Percentiles rank a stretch among this genome's conserved stretches.
Evolutionary conservation across 2,797 vertebrate genomes (phyloP).

Genomic region (Bufotes viridis): DNA sequence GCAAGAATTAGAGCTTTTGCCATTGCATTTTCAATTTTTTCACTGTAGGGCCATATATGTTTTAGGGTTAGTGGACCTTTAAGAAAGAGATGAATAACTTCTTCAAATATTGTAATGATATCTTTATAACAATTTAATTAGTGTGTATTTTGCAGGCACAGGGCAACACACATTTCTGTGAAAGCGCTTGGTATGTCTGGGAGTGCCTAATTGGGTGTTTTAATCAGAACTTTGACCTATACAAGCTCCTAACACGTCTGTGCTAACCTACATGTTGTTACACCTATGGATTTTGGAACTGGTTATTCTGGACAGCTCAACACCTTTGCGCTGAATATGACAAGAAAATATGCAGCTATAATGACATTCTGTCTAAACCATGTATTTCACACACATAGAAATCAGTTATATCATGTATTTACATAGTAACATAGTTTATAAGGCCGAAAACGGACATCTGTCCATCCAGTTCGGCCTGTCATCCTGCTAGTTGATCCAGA

Average conservation of each 20-base stretch:
- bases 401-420: not conserved
- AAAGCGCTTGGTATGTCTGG: not conserved
- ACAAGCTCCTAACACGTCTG: not conserved
- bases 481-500: too few relatives aligned
- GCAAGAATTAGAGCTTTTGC: not conserved
- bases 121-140: not conserved
- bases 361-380: not conserved
- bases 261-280: not conserved
- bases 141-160: not conserved
- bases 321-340: not conserved
- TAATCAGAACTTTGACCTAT: not conserved
- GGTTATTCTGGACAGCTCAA: conserved; percentile 37
- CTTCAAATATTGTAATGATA: not conserved
- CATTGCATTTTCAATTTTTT: not conserved
- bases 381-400: not conserved
- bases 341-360: not conserved
- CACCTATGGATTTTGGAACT: conserved; percentile 40
- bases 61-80: not conserved
- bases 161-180: not conserved
- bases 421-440: too few relatives aligned
- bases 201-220: not conserved
- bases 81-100: not conserved
- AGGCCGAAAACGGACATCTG: too few relatives aligned
- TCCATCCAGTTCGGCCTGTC: too few relatives aligned
- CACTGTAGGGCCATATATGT: not conserved